These are phyloP conservation scores for Lagorchestes hirsutus DNA, from an alignment of 2,797 vertebrate species.

Conservation along the genomic window DNA sequence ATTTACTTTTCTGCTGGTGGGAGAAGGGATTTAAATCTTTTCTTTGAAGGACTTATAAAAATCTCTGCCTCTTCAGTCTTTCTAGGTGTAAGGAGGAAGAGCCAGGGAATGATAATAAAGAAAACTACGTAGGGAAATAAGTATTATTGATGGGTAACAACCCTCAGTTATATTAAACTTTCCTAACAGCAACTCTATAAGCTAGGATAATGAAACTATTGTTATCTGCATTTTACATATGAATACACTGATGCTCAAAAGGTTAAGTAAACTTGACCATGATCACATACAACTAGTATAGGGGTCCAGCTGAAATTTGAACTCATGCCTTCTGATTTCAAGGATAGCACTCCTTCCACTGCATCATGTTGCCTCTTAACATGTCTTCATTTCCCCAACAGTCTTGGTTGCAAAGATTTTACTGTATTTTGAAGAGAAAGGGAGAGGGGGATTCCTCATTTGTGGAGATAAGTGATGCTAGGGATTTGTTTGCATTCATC, in stretches of 20 bases:
- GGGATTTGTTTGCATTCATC: not conserved
- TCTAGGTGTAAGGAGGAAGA: conserved; percentile 24
- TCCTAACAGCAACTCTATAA: not conserved
- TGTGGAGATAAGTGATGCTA: not conserved
- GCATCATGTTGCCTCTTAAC: not conserved
- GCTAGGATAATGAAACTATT: not conserved
- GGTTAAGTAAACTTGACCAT: not conserved
- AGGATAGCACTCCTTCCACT: not conserved
- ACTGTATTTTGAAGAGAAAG: not conserved
- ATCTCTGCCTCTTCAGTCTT: not conserved
- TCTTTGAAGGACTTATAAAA: not conserved
- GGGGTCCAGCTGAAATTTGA: not conserved
- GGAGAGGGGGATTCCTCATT: not conserved
- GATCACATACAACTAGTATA: not conserved
- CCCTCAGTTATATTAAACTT: not conserved
- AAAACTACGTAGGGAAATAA: not conserved
- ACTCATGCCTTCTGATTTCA: not conserved
- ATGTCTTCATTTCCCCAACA: not conserved
- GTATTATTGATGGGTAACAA: not conserved
- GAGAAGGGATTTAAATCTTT: not conserved
- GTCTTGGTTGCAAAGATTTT: not conserved
- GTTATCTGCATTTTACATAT: not conserved
- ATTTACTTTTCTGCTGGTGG: not conserved
- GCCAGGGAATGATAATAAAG: not conserved
- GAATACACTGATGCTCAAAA: not conserved